Conservation (phyloP, 2,888 invertebrate species). For the Anorthoa munda region DNA sequence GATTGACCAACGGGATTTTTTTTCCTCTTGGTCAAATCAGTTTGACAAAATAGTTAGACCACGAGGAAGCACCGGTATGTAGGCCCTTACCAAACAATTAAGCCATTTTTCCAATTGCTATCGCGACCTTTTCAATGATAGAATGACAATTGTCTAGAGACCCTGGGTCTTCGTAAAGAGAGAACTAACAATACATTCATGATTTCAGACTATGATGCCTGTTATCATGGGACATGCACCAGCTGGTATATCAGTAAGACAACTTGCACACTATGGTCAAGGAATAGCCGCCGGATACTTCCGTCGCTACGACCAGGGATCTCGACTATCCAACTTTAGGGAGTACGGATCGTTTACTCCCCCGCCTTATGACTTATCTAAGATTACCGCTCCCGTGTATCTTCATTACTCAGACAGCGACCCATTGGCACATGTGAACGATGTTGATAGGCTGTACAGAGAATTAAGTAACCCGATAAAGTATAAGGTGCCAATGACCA, state of each 20-base stretch:
- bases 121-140: too few relatives aligned
- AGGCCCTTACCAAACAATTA: too few relatives aligned
- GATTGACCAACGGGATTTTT: too few relatives aligned
- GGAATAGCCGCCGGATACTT: constrained; percentile 89
- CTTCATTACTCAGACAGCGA: constrained; percentile 93
- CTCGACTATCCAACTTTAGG: constrained; percentile 84
- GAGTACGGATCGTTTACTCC: constrained; percentile 90
- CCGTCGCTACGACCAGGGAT: constrained; percentile 91
- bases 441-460: constrained; percentile 89
- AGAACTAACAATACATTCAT: background rate
- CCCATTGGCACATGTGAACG: constrained; percentile 90
- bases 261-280: constrained; percentile 94
- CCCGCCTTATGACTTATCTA: constrained; percentile 91
- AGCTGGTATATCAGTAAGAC: constrained; percentile 93
- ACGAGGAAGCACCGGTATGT: too few relatives aligned
- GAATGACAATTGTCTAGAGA: too few relatives aligned
- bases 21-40: too few relatives aligned
- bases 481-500: constrained; percentile 89
- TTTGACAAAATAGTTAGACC: too few relatives aligned
- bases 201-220: constrained; percentile 92
- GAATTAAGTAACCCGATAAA: constrained; percentile 90
- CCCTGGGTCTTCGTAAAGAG: too few relatives aligned
- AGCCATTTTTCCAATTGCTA: too few relatives aligned
- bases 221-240: constrained; percentile 93
- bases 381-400: constrained; percentile 91